These are phyloP conservation scores for Papilio aristodemus DNA, from an alignment of 1,140 invertebrate species.

Conservation along the genomic window DNA sequence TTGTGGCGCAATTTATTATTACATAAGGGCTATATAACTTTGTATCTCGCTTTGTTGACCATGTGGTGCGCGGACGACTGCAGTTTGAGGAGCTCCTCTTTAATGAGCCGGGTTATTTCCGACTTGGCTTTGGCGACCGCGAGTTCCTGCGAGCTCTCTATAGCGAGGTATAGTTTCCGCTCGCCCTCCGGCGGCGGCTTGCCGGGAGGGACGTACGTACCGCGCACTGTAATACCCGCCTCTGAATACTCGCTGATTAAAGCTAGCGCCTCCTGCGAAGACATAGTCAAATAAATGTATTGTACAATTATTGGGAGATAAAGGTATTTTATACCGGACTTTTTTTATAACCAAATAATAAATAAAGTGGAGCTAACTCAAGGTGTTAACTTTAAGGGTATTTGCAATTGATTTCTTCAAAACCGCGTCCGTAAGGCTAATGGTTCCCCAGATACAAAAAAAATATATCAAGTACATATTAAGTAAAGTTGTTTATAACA, in stretches of 20 bases:
- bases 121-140: conserved; percentile 98
- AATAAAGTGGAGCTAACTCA: too few species aligned
- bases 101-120: conserved; percentile 98
- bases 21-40: conserved; percentile 88
- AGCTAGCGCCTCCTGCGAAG: conserved; percentile 92
- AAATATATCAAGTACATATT: too few species aligned
- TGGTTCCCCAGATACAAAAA: too few species aligned
- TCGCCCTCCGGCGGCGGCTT: conserved; percentile 96
- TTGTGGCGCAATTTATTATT: conserved; percentile 27
- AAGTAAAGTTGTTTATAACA: too few species aligned
- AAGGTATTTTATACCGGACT: too few species aligned
- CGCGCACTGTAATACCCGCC: conserved; percentile 98
- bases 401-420: too few species aligned
- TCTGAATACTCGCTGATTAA: conserved; percentile 99
- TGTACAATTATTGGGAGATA: too few species aligned
- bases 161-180: conserved; percentile 98
- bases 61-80: conserved; percentile 92
- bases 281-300: not conserved
- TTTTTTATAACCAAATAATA: too few species aligned
- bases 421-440: too few species aligned
- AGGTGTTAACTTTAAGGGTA: too few species aligned
- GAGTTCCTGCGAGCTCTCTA: conserved; percentile 98
- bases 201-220: conserved; percentile 96
- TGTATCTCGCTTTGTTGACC: conserved; percentile 96
- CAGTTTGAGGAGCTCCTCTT: conserved; percentile 97